Evolutionary conservation across 2,888 invertebrate species (phyloP), one percentile per base, ranked within the genome.

Genomic region (Ornithoptera alexandrae): DNA sequence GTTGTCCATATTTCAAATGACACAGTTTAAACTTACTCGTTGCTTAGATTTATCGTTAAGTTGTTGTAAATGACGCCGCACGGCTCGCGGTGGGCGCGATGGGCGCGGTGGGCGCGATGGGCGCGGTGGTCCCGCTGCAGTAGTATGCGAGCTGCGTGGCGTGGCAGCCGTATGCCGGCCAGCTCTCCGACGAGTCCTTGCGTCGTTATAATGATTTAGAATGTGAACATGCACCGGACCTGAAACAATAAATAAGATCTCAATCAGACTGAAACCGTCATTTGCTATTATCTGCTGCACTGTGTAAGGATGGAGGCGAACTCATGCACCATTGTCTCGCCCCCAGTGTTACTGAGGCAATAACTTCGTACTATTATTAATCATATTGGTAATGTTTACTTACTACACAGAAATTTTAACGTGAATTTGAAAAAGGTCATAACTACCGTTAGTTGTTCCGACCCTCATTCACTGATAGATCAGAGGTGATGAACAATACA

Each of bases 171-270:
- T 62, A 39, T 56, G 57, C 22, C 62, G 62, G 58, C 20, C 62
- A 66, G 53, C 61, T 57, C 62, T 66, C 62, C 62, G 61, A 69
- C 69, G 62, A 70, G 62, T 72, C 76, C 75, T 74, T 76, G 76
- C 75, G 76, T 76, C 75, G 76, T 78, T 78, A 78, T 76, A 75
- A 75, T 78, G 78, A 78, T 78, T 76, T 77, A 78, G 76, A 76
- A 76, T 73, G 75, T 73, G 73, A 75, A 73, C 71, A 72, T 74
- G 75, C 72, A 70, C 85, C 86, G 88, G 88, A 89, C 86, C 86
- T 80, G 85, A 83, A 83, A 86, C 88, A 85, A 85, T 91, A 91
- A 90, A 90, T 91, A 89, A 86, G 90, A 91, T 91, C 89, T 86
- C 90, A 90, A 91, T 91, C 90, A 89, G 86, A 76, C 77, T 82